These are phyloP conservation scores for Melanotaenia duboulayi DNA, from an alignment of 2,113 vertebrate genomes.

Conservation along the genomic window DNA sequence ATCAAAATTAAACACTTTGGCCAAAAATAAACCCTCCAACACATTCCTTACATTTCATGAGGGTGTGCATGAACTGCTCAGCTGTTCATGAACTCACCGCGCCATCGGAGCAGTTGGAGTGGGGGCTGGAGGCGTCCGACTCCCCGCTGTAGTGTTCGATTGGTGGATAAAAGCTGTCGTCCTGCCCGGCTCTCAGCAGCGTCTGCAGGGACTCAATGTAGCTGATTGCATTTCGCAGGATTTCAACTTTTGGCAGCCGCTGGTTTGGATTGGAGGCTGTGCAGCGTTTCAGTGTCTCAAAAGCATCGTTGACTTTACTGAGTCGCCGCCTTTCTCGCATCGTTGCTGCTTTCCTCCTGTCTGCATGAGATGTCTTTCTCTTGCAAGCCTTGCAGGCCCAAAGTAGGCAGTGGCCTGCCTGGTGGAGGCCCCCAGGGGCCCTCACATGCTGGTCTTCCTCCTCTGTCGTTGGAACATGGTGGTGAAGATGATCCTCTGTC, in stretches of 20 bases:
- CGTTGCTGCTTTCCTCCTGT: constrained; percentile 94
- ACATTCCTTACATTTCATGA: constrained; percentile 37
- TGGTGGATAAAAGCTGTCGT: constrained; percentile 85
- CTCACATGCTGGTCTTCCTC: constrained; percentile 92
- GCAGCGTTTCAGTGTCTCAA: constrained; percentile 96
- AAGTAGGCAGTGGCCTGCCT: constrained; percentile 92
- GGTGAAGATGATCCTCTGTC: constrained; percentile 82
- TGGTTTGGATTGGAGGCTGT: constrained; percentile 95
- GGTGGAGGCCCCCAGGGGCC: constrained; percentile 93
- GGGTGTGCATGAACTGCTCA: constrained; percentile 36
- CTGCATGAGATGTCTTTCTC: constrained; percentile 94
- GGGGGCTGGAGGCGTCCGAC: constrained; percentile 91
- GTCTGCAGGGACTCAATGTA: constrained; percentile 97
- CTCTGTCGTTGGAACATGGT: constrained; percentile 48
- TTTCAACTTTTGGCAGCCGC: constrained; percentile 96
- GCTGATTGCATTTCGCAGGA: constrained; percentile 96
- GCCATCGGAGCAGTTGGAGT: constrained; percentile 94
- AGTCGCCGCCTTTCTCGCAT: constrained; percentile 94
- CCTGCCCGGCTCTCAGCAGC: constrained; percentile 89
- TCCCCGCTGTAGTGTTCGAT: constrained; percentile 91
- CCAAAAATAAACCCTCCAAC: constrained; percentile 46
- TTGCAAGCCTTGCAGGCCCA: constrained; percentile 99
- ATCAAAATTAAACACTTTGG: not conserved
- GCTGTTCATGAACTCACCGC: constrained; percentile 85
- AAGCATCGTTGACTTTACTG: constrained; percentile 95